Evolutionary conservation across 2,888 invertebrate species (phyloP), one percentile per base, ranked within the genome.

Genomic region (Drosophila ezoana): DNA sequence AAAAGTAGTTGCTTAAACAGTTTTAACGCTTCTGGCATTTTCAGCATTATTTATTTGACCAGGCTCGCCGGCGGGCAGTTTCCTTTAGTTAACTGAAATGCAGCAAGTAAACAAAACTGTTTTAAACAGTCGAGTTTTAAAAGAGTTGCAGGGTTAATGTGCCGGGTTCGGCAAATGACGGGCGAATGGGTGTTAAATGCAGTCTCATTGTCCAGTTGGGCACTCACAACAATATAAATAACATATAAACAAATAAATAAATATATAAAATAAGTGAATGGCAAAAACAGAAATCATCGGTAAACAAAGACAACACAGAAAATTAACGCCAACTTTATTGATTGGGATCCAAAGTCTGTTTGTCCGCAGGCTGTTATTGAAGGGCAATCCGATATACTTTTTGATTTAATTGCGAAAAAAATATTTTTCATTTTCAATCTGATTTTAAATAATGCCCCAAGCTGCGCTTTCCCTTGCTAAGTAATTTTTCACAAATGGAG

Each of bases 371-470:
- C n/a, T 45, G 18, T 8, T 37, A 8, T 32, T 38, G 32, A 35
- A 44, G 32, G 20, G 28, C 52, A 23, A 40, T 57, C 43, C 35
- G 56, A 87, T 69, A 76, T 63, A 65, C 57, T 59, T 65, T 69
- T 64, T 73, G 67, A 70, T 89, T 84, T 84, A 87, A 89, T 87
- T 85, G 75, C 61, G 54, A 54, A 75, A 61, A 80, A 85, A 52
- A 32, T 28, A 40, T 28, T 37, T 59, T 62, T 57, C 51, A 64
- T 65, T 74, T 82, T 57, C 20, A 23, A 35, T 13, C 51, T 14
- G 37, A 23, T 14, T 52, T 63, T 68, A 23, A 53, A 51, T 60
- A 58, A 38, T 62, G 68, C 48, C 58, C 62, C 52, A 28, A 56
- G 64, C 57, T 60, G 16, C 37, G 51, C 37, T 38, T 40, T 41